phyloP scores from a whole-genome alignment of 1,140 invertebrate species.

The Ceratina calcarata region DNA sequence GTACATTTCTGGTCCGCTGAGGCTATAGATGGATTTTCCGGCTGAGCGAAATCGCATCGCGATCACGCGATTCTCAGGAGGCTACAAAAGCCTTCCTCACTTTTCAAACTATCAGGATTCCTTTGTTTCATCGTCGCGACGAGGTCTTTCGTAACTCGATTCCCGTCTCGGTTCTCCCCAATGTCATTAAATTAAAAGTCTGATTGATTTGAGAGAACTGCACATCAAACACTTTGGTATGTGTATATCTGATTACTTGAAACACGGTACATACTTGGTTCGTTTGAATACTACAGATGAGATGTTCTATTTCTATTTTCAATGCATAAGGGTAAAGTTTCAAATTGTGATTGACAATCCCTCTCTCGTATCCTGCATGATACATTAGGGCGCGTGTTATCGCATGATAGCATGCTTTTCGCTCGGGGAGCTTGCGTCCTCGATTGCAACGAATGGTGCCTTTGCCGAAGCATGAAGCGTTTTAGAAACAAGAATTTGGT shows the following conservation, averaged over 20 bases:
- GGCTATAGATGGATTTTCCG: conserved; percentile 5
- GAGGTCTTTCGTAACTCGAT: too few relatives aligned
- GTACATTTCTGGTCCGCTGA: background rate
- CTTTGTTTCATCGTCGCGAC: background rate
- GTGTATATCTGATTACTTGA: background rate
- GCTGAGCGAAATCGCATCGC: conserved; percentile 9
- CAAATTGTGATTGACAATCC: background rate
- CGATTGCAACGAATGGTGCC: conserved; percentile 25
- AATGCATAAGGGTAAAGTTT: background rate
- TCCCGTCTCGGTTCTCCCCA: background rate
- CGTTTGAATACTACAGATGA: background rate
- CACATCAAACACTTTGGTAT: background rate
- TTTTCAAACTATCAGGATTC: background rate
- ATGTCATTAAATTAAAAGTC: background rate
- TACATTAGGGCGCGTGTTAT: conserved; percentile 9
- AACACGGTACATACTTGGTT: background rate
- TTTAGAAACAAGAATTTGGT: conserved; percentile 40
- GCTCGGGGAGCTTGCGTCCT: conserved; percentile 1
- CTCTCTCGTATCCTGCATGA: conserved; percentile 38
- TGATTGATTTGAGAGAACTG: background rate
- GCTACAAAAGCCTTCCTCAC: background rate
- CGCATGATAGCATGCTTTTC: conserved; percentile 51
- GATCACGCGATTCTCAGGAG: background rate
- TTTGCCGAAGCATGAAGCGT: conserved; percentile 57
- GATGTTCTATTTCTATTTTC: background rate